Base-by-base conservation (phyloP, 2,888 invertebrate species). In the Thyatira batis region DNA sequence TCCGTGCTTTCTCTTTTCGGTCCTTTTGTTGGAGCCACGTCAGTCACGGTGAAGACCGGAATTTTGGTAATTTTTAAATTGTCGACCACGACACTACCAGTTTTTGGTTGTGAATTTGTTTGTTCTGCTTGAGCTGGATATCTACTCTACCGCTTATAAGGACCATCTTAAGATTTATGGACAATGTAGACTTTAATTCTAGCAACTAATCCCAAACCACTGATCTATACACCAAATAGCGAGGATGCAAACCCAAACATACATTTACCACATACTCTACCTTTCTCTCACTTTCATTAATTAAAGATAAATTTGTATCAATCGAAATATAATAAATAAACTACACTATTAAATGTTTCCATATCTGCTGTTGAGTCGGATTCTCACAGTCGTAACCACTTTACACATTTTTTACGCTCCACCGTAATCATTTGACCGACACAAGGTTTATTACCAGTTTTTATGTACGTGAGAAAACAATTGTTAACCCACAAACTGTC, bases 381-480 rank as follows among this genome's bases (percentile, higher is more conserved):
- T 49, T 55, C 51, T 43, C 51, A 55, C 58, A 64, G 50, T 51
- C 56, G 57, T 49, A 56, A 57, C 49, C 33, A 60, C 61, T 67
- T 69, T 60, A 74, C 71, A 69, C 66, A 63, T 69, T 69, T 46
- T 68, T 69, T 67, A 74, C 67, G 63, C 58, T 58, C 61, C 61
- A 63, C 57, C 54, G 62, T 68, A 69, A 77, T 73, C 72, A 74
- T 71, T 48, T 76, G 72, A 73, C 76, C 71, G 73, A 67, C 73
- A 70, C 67, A 70, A 63, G 63, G 73, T 86, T 84, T 80, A 84
- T 69, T 68, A 65, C 73, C 67, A 45, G 65, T 76, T 84, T 85
- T 87, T 85, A 85, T 80, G 73, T 71, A 78, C 76, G 81, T 82
- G 83, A 82, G 82, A 82, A 84, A 88, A 88, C 89, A 87, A 88